Base-by-base conservation (phyloP, 2,113 vertebrate genomes). In the Aptenodytes forsteri region DNA sequence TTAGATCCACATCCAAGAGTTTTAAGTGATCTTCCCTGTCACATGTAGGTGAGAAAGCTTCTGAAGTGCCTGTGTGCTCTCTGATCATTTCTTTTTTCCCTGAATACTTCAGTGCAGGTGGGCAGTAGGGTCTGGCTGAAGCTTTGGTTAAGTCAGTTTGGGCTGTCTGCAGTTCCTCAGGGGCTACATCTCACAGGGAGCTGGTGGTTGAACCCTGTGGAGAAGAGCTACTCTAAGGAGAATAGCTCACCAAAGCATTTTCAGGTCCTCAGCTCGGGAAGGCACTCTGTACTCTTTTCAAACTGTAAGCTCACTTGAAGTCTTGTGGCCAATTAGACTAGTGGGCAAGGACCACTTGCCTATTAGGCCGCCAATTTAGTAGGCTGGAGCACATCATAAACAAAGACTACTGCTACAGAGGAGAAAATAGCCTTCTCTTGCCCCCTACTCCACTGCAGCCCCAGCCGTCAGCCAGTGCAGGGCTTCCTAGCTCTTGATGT, bases 141-240 rank as follows among this genome's bases (percentile, higher is more conserved):
- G 38, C 36, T 85, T 82, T 66, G 40, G 12, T 83, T 54, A 66
- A 67, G 69, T 73, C 49, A 64, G 9, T 72, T 93, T 95, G 87
- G 87, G 78, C 75, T 90, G 16, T 95, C 87, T 91, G 91, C 70
- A 95, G 66, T 89, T 96, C 94, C 87, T 96, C 88, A 78, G 38
- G 11, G 81, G 56, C 67, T 83, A 36, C 47, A 73, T 69, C 40
- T 90, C 65, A 75, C 23, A 61, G 59, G 46, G 84, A 93, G 50
- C 7, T 80, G 83, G 86, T 88, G 69, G 42, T 91, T 83, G 10
- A 25, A 36, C 72, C 92, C 93, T n/a, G 54, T 80, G 52, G 90
- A 95, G 79, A 97, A 88, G 79, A 95, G 94, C 95, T 98, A 55
- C 64, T 94, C 36, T 85, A 70, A 94, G 32, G 82, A 89, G 77